A percentile compares a stretch with the other conserved stretches of the same genome.
Evolutionary conservation across 2,888 invertebrate species (phyloP).

Genomic region (Eupithecia vulgata): DNA sequence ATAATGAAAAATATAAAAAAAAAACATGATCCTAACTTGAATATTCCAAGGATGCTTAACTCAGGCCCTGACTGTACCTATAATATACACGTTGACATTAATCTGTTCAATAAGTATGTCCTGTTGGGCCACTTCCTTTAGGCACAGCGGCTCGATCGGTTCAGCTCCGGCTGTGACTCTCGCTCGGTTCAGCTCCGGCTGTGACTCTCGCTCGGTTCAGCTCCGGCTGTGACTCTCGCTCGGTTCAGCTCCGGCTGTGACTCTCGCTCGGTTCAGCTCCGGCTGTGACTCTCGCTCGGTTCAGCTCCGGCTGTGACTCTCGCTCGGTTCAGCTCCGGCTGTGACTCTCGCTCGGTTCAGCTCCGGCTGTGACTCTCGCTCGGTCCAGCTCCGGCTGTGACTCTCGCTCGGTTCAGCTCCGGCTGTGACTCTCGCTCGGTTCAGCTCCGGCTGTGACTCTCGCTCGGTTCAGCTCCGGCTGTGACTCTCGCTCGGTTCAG

Average conservation of each 20-base stretch:
- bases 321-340: too few relatives aligned
- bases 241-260: too few relatives aligned
- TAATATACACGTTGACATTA: neutral
- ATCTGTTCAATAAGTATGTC: slow-evolving; percentile 42
- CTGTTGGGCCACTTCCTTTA: slow-evolving; percentile 51
- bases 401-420: too few relatives aligned
- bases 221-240: neutral
- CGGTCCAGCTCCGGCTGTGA: too few relatives aligned
- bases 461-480: too few relatives aligned
- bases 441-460: neutral
- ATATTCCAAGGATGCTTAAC: slow-evolving; percentile 1
- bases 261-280: too few relatives aligned
- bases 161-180: neutral
- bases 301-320: neutral
- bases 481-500: neutral
- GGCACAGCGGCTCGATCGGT: slow-evolving; percentile 32
- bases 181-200: too few relatives aligned
- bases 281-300: neutral
- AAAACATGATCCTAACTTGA: neutral
- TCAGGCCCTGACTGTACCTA: neutral
- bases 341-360: neutral
- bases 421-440: neutral
- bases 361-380: neutral
- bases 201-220: neutral
- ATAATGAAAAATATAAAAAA: too few relatives aligned